A percentile compares a stretch with the other conserved stretches of the same genome.
These are phyloP conservation scores for Serrognathus titanus DNA, from an alignment of 2,888 invertebrate genomes.

Conservation along the genomic window DNA sequence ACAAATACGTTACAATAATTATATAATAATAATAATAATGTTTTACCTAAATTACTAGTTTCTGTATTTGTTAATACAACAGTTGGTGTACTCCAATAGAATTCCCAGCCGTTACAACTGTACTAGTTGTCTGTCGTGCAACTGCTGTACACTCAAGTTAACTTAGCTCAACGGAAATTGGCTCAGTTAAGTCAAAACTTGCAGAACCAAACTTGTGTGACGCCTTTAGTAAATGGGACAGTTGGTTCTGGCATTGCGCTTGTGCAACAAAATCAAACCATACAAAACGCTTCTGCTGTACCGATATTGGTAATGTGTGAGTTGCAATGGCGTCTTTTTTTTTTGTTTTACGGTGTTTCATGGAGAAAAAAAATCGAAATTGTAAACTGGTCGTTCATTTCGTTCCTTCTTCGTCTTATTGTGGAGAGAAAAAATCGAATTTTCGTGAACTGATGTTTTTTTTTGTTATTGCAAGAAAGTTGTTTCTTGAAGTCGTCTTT, in stretches of 20 bases:
- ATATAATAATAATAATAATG: no score
- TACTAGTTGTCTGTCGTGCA: conserved; percentile 32
- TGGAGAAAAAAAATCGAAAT: no score
- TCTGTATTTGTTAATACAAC: conserved; percentile 43
- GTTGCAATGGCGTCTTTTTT: background rate
- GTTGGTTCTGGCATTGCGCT: conserved; percentile 49
- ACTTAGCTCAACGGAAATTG: conserved; percentile 44
- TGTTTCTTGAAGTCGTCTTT: no score
- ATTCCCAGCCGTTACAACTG: conserved; percentile 31
- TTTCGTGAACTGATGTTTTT: no score
- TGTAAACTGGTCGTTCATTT: no score
- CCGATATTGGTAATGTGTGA: conserved; percentile 62
- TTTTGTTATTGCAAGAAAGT: no score
- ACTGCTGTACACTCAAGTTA: conserved; percentile 43
- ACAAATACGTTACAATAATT: no score
- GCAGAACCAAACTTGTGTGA: conserved; percentile 32
- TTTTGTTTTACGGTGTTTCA: no score
- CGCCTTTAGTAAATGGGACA: conserved; percentile 43
- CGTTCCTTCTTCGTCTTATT: no score
- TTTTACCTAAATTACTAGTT: conserved; percentile 42
- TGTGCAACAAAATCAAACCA: conserved; percentile 49
- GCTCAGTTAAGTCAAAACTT: conserved; percentile 35
- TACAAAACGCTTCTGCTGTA: conserved; percentile 45
- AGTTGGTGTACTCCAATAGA: conserved; percentile 35
- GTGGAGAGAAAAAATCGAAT: no score